These are phyloP conservation scores for Ganaspis sp. DNA, from an alignment of 1,140 invertebrate genomes.

Conservation along the genomic window DNA sequence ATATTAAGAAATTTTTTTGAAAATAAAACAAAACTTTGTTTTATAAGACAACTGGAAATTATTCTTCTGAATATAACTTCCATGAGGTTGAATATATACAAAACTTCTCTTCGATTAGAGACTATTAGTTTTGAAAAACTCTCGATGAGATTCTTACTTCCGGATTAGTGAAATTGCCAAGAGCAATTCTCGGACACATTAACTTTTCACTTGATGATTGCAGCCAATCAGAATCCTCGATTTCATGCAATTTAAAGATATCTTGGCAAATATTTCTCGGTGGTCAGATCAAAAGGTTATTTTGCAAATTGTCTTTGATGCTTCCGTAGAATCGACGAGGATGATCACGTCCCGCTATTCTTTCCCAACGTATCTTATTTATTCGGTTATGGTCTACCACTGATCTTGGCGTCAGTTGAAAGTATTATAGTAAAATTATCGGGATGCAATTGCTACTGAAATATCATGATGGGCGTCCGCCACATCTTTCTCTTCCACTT, in stretches of 20 bases:
- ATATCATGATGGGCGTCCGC: slow-evolving; percentile 54
- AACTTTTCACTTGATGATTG: background rate
- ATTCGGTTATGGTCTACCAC: slow-evolving; percentile 16
- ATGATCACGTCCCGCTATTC: slow-evolving; percentile 40
- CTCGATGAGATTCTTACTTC: background rate
- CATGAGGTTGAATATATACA: no score
- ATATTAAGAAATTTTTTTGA: no score
- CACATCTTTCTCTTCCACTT: slow-evolving; percentile 43
- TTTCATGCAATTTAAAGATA: background rate
- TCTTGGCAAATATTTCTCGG: background rate
- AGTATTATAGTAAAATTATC: slow-evolving; percentile 59
- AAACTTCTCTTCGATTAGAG: no score
- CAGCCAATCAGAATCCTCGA: background rate
- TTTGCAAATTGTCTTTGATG: slow-evolving; percentile 51
- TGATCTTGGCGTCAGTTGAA: slow-evolving; percentile 39
- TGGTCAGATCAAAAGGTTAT: slow-evolving; percentile 46
- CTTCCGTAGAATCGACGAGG: slow-evolving; percentile 41
- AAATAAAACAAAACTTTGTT: no score
- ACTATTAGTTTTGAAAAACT: background rate
- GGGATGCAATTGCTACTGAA: slow-evolving; percentile 58
- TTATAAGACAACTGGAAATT: no score
- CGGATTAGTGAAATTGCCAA: background rate
- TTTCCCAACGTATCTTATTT: slow-evolving; percentile 25
- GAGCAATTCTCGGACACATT: background rate
- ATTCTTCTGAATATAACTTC: no score